Percentiles rank a stretch among this genome's conserved stretches.
Conservation (phyloP, 2,888 invertebrate genomes). For the Eumerus sabulonum region DNA sequence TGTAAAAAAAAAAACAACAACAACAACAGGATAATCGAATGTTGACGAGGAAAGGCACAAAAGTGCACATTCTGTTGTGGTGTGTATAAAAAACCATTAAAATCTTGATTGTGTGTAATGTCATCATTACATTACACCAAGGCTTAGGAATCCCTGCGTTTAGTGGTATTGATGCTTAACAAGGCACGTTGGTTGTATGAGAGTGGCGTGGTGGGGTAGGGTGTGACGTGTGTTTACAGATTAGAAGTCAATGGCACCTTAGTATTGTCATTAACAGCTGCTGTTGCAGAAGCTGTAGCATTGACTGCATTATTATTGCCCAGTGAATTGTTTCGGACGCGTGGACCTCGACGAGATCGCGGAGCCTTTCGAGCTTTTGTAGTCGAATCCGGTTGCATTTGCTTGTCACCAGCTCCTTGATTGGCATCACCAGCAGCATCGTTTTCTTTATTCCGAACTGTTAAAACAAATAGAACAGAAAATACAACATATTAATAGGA, state of each 20-base stretch:
- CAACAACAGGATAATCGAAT: slow-evolving; percentile 37
- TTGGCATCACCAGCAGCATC: slow-evolving; percentile 67
- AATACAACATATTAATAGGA: too few relatives aligned
- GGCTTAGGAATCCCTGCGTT: slow-evolving; percentile 35
- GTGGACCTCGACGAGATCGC: slow-evolving; percentile 51
- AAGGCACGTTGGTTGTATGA: slow-evolving; percentile 45
- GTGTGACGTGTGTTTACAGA: slow-evolving; percentile 25
- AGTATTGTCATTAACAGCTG: slow-evolving; percentile 22
- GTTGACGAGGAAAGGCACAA: slow-evolving; percentile 60
- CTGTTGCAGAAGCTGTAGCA: slow-evolving; percentile 3
- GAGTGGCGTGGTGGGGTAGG: too few relatives aligned
- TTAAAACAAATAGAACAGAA: neutral
- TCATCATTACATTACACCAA: too few relatives aligned
- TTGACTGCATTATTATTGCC: slow-evolving; percentile 32
- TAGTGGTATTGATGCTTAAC: too few relatives aligned
- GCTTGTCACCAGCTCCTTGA: slow-evolving; percentile 62
- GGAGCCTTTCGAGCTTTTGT: slow-evolving; percentile 56
- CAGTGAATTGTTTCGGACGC: slow-evolving; percentile 60
- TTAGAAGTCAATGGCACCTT: slow-evolving; percentile 59
- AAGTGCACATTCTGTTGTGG: slow-evolving; percentile 56
- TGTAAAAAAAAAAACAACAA: slow-evolving; percentile 23
- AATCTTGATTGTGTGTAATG: slow-evolving; percentile 9
- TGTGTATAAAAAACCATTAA: slow-evolving; percentile 38
- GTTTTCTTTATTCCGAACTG: slow-evolving; percentile 69
- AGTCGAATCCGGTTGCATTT: slow-evolving; percentile 67